These are phyloP conservation scores for Parthenolecanium corni DNA, from an alignment of 2,888 invertebrate genomes.

Conservation along the genomic window DNA sequence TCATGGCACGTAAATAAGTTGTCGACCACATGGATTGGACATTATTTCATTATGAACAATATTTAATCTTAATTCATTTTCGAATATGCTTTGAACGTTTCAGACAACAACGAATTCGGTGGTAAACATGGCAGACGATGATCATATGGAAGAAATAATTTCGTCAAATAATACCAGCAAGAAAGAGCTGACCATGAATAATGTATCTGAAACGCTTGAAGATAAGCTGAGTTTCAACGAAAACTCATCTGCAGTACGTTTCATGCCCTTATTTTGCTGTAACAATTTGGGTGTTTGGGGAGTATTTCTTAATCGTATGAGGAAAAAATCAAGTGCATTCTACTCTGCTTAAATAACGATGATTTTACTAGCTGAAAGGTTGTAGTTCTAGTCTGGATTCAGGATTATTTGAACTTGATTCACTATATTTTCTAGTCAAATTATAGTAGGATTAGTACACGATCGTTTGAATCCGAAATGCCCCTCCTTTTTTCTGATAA, in stretches of 20 bases:
- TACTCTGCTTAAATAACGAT: no score
- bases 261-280: not conserved
- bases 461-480: no score
- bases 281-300: not conserved
- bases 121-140: not conserved
- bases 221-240: not conserved
- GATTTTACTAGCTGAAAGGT: no score
- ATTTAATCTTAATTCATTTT: not conserved
- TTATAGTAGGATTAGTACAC: no score
- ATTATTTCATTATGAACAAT: not conserved
- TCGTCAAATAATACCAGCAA: not conserved
- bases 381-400: no score
- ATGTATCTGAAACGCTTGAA: constrained; percentile 10
- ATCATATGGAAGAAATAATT: constrained; percentile 4
- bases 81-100: no score
- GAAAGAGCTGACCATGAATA: constrained; percentile 12
- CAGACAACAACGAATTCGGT: not conserved
- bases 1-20: not conserved
- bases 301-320: no score
- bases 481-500: no score
- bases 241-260: not conserved
- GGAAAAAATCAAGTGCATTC: no score
- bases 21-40: no score
- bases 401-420: no score
- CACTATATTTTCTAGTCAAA: no score